Evolutionary conservation across 2,797 vertebrate genomes (phyloP), one percentile per base, ranked within the genome.

Genomic region (Sebastes wilsoni): DNA sequence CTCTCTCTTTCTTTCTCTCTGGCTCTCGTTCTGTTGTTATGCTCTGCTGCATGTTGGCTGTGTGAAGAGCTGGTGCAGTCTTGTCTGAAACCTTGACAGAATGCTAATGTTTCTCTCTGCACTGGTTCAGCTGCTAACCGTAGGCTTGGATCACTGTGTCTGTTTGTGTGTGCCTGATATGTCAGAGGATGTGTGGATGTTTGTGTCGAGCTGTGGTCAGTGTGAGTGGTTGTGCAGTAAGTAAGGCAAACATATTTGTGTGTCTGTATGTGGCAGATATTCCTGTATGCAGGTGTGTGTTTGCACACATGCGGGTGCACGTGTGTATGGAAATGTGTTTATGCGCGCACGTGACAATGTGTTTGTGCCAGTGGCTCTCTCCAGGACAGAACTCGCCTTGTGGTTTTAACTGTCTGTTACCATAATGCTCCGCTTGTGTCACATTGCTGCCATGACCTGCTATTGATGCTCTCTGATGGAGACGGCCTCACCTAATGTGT

Each of bases 31-130:
- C 78, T 87, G 83, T 84, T 86, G 85, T 92, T 90, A 79, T 93
- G 92, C 91, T 93, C 91, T 82, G 91, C 87, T 94, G 93, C 91
- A 86, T 89, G 88, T 94, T 93, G 88, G 89, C 83, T 92, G 87
- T 91, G 89, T 91, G 88, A 91, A 82, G 75, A 87, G 83, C 78
- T 90, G 92, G 86, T 93, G 92, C 91, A 93, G 89, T 91, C 87
- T 85, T 93, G 84, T 93, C 87, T 93, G 80, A 91, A 89, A 93
- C 87, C 80, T 86, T 83, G 84, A 87, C 94, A 92, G 94, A 95
- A 94, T 96, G 90, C 86, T 93, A 92, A 94, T 94, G 83, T 87
- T 88, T 92, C 72, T 85, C 70, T 73, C 77, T 83, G 75, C 88
- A 79, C 86, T 84, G 77, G 81, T 90, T 93, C 83, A 87, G 55